Conservation (phyloP, 2,888 invertebrate species). For the Eumerus sabulonum region DNA sequence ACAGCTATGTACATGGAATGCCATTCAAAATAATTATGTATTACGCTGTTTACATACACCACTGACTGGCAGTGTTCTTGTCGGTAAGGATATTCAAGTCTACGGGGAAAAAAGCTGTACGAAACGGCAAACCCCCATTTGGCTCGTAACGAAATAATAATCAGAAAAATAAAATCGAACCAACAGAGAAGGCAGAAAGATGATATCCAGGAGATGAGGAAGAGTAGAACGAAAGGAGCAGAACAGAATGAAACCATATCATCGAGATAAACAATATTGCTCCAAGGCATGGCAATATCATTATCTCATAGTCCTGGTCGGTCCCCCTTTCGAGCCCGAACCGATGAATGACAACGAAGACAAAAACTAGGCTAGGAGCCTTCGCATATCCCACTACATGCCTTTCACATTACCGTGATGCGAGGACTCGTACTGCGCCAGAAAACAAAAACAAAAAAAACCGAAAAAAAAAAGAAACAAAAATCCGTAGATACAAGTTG, state of each 20-base stretch:
- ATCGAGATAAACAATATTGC: conserved; percentile 66
- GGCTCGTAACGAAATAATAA: conserved; percentile 42
- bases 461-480: conserved; percentile 25
- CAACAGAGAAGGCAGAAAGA: conserved; percentile 5
- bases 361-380: conserved; percentile 18
- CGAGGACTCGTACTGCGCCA: conserved; percentile 25
- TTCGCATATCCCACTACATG: background rate
- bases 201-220: conserved; percentile 2
- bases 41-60: conserved; percentile 54
- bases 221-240: background rate
- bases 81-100: background rate
- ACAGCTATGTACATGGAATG: conserved; percentile 19
- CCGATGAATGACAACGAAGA: conserved; percentile 1
- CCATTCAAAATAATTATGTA: conserved; percentile 51
- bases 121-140: background rate
- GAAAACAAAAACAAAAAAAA: conserved; percentile 25
- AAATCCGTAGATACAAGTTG: background rate
- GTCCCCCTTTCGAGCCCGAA: conserved; percentile 17
- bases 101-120: background rate
- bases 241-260: conserved; percentile 56
- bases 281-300: conserved; percentile 59
- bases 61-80: conserved; percentile 35
- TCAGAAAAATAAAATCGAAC: conserved; percentile 50
- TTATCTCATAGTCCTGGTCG: conserved; percentile 45
- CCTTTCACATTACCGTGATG: background rate